phyloP scores from a whole-genome alignment of 1,140 invertebrate genomes.

The Camponotus pennsylvanicus region DNA sequence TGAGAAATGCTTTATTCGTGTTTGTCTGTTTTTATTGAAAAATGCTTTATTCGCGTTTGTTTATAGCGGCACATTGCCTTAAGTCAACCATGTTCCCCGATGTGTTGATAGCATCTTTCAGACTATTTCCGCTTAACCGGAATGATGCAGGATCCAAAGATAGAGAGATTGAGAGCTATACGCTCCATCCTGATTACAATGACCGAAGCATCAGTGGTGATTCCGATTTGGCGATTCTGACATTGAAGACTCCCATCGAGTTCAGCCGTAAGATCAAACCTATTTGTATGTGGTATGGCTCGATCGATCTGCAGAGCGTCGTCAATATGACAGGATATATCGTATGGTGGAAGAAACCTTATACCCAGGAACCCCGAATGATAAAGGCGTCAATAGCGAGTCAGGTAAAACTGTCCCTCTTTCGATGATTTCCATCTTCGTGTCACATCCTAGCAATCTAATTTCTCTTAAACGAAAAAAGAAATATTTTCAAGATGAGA shows the following conservation, averaged over 20 bases:
- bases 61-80: slow-evolving; percentile 80
- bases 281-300: slow-evolving; percentile 87
- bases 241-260: slow-evolving; percentile 83
- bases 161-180: slow-evolving; percentile 87
- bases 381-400: slow-evolving; percentile 81
- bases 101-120: slow-evolving; percentile 83
- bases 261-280: slow-evolving; percentile 86
- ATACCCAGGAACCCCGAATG: slow-evolving; percentile 73
- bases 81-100: too few relatives aligned
- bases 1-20: too few relatives aligned
- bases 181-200: slow-evolving; percentile 87
- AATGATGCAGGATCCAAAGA: slow-evolving; percentile 81
- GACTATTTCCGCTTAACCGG: slow-evolving; percentile 83
- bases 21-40: too few relatives aligned
- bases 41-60: background rate
- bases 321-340: slow-evolving; percentile 86
- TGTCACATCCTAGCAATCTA: too few relatives aligned
- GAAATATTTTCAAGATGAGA: too few relatives aligned
- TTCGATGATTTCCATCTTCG: too few relatives aligned
- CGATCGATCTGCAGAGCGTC: slow-evolving; percentile 83
- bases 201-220: slow-evolving; percentile 81
- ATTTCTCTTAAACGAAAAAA: too few relatives aligned
- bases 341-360: slow-evolving; percentile 87
- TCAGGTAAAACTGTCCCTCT: slow-evolving; percentile 71
- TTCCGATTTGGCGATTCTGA: slow-evolving; percentile 87